Percentiles rank a stretch among this genome's conserved stretches.
phyloP scores from a whole-genome alignment of 2,888 invertebrate genomes.

The Panzeria rudis region DNA sequence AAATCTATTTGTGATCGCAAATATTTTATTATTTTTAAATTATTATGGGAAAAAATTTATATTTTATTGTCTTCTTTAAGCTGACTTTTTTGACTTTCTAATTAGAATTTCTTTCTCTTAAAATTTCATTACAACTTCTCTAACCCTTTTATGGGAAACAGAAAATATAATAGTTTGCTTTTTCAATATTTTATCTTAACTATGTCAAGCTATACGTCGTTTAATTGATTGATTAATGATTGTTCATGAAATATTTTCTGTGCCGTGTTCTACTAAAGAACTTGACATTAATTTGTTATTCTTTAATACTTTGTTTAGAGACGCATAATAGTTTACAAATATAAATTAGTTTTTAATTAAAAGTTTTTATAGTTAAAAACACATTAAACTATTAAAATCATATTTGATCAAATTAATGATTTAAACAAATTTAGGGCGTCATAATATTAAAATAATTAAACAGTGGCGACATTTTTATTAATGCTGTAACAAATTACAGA shows the following conservation, averaged over 20 bases:
- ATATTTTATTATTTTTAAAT: neutral
- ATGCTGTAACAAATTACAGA: neutral
- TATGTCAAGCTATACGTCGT: constrained; percentile 21
- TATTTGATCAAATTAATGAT: constrained; percentile 17
- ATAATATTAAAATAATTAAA: constrained; percentile 33
- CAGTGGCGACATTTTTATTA: constrained; percentile 39
- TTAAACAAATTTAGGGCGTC: constrained; percentile 35
- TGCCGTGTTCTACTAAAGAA: constrained; percentile 54
- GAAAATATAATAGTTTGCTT: neutral
- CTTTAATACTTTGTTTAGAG: constrained; percentile 9
- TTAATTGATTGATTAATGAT: constrained; percentile 68
- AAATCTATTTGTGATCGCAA: no score
- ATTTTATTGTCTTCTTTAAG: neutral
- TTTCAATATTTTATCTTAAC: neutral
- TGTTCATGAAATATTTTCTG: constrained; percentile 62
- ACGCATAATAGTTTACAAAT: neutral
- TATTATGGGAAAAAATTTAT: neutral
- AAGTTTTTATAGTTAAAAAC: neutral
- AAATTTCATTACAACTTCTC: neutral
- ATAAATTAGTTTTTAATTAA: neutral
- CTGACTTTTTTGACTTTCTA: neutral
- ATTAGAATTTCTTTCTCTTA: neutral
- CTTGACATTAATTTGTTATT: constrained; percentile 61
- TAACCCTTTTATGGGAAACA: neutral
- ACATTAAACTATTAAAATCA: constrained; percentile 12